Conservation (phyloP, 2,797 vertebrate species). For the Pipistrellus nathusii region DNA sequence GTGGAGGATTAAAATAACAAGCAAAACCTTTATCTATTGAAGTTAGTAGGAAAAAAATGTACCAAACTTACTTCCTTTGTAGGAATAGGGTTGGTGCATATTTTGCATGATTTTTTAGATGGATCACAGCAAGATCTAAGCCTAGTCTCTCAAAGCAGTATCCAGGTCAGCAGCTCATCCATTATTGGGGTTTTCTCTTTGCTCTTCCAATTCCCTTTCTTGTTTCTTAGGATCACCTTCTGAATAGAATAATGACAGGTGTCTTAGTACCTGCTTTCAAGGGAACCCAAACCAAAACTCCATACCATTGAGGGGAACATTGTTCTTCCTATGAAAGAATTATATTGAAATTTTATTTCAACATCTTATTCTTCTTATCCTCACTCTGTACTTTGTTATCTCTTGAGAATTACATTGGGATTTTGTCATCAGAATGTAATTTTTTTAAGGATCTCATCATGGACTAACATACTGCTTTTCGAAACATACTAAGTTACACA, state of each 20-base stretch:
- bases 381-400: neutral
- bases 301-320: neutral
- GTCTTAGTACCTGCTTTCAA: neutral
- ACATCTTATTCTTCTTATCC: neutral
- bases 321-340: neutral
- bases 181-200: neutral
- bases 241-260: neutral
- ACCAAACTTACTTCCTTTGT: neutral
- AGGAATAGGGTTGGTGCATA: neutral
- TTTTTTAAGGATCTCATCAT: neutral
- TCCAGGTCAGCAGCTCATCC: accelerated
- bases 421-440: neutral
- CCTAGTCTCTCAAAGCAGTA: neutral
- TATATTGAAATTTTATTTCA: neutral
- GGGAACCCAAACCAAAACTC: neutral
- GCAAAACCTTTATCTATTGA: neutral
- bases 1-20: neutral
- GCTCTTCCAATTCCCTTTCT: neutral
- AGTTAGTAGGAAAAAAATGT: neutral
- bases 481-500: neutral
- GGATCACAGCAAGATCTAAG: neutral
- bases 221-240: neutral
- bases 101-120: neutral
- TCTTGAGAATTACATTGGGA: neutral
- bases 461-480: neutral